These are phyloP conservation scores for Lepus americanus DNA, from an alignment of 2,113 vertebrate genomes.

Conservation along the genomic window DNA sequence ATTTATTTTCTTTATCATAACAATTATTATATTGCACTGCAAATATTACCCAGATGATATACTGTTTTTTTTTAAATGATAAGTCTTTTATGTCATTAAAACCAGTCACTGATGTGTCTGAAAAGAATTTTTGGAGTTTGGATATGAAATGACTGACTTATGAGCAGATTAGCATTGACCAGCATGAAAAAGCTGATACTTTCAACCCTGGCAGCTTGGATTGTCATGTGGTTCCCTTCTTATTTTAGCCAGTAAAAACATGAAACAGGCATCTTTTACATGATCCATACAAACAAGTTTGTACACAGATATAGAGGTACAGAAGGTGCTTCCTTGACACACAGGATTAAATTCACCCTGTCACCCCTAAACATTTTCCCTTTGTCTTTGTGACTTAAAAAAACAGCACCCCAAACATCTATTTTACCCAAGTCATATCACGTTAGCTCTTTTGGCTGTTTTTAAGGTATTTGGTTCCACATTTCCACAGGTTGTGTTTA, in stretches of 20 bases:
- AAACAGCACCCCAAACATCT: not conserved
- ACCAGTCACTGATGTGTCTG: not conserved
- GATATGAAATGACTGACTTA: not conserved
- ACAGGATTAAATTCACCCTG: not conserved
- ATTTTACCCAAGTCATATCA: not conserved
- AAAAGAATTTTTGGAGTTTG: conserved; percentile 1
- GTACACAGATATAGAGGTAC: not conserved
- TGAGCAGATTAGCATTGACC: not conserved
- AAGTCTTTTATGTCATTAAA: conserved; percentile 14
- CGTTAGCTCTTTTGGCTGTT: not conserved
- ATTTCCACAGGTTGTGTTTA: not conserved
- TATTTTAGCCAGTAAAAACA: not conserved
- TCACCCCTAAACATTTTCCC: not conserved
- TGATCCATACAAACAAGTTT: not conserved
- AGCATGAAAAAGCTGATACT: not conserved
- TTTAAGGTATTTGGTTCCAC: not conserved
- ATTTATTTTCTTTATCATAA: conserved; percentile 9
- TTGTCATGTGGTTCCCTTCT: not conserved
- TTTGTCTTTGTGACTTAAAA: not conserved
- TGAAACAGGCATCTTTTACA: not conserved
- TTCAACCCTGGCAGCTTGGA: not conserved
- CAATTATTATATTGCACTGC: not conserved
- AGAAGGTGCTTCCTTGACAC: not conserved
- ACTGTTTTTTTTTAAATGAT: conserved; percentile 26
- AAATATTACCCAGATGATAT: not conserved